Evolutionary conservation across 2,113 vertebrate genomes (phyloP).

Genomic region (Gambusia affinis): DNA sequence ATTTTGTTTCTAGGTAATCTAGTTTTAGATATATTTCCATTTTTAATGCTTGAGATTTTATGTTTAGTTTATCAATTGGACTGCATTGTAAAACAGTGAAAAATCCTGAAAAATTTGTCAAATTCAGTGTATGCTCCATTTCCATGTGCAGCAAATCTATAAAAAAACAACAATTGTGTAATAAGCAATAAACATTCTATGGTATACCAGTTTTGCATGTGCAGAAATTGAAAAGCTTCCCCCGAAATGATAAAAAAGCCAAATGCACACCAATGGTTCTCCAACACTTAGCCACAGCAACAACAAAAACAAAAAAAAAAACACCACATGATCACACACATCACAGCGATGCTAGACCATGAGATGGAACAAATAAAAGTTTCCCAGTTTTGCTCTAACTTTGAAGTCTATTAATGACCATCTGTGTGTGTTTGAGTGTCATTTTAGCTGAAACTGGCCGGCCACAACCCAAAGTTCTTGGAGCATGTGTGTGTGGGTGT

Average conservation of each 20-base stretch:
- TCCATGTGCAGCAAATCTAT: no score
- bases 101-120: no score
- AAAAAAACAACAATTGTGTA: no score
- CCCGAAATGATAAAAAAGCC: not conserved
- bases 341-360: slow-evolving; percentile 39
- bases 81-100: no score
- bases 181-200: no score
- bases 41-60: no score
- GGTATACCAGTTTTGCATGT: no score
- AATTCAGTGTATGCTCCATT: no score
- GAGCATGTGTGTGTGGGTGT: slow-evolving; percentile 36
- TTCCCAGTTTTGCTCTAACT: slow-evolving; percentile 48
- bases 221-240: not conserved
- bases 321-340: slow-evolving; percentile 33
- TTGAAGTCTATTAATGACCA: slow-evolving; percentile 66
- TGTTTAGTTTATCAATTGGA: no score
- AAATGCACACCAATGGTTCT: not conserved
- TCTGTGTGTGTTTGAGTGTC: slow-evolving; percentile 39
- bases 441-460: slow-evolving; percentile 44
- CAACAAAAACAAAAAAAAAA: slow-evolving; percentile 1
- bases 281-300: slow-evolving; percentile 13
- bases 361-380: slow-evolving; percentile 52
- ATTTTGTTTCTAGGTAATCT: no score
- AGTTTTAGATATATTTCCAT: no score
- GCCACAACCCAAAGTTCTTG: slow-evolving; percentile 60